These are phyloP conservation scores for Vollenhovia emeryi DNA, from an alignment of 1,140 invertebrate genomes.

Conservation along the genomic window DNA sequence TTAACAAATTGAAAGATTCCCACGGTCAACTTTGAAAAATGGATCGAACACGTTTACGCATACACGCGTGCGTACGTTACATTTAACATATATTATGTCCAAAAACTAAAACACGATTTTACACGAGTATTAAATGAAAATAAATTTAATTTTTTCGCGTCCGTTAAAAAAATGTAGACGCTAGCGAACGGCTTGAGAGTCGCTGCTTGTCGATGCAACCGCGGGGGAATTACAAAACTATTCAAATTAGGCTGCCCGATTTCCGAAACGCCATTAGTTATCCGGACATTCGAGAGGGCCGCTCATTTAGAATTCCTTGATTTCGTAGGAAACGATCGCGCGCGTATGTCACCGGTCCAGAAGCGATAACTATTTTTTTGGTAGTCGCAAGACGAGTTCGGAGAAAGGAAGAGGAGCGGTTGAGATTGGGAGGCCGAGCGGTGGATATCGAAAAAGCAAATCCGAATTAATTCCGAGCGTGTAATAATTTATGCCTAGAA, in stretches of 20 bases:
- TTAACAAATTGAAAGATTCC: neutral
- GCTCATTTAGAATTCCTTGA: constrained; percentile 73
- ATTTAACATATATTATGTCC: neutral
- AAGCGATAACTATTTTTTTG: constrained; percentile 55
- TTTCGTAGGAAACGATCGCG: constrained; percentile 66
- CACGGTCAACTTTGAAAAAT: constrained; percentile 3
- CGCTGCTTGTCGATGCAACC: constrained; percentile 59
- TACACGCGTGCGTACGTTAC: neutral
- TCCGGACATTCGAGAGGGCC: constrained; percentile 38
- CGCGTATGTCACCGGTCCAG: constrained; percentile 36
- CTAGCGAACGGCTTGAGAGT: constrained; percentile 28
- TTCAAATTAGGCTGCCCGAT: constrained; percentile 67
- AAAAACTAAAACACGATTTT: constrained; percentile 1
- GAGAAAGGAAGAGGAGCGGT: constrained; percentile 14
- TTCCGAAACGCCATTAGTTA: constrained; percentile 71
- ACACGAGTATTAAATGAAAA: neutral
- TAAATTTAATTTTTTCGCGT: constrained; percentile 4
- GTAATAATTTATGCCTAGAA: neutral
- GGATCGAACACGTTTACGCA: neutral
- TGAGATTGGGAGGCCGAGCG: constrained; percentile 1
- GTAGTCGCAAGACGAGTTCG: constrained; percentile 27
- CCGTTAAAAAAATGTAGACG: neutral
- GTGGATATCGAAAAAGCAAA: constrained; percentile 12
- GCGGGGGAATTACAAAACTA: constrained; percentile 64
- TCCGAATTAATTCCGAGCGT: constrained; percentile 31